Evolutionary conservation across 2,888 invertebrate genomes (phyloP).

Genomic region (Gortyna flavago): DNA sequence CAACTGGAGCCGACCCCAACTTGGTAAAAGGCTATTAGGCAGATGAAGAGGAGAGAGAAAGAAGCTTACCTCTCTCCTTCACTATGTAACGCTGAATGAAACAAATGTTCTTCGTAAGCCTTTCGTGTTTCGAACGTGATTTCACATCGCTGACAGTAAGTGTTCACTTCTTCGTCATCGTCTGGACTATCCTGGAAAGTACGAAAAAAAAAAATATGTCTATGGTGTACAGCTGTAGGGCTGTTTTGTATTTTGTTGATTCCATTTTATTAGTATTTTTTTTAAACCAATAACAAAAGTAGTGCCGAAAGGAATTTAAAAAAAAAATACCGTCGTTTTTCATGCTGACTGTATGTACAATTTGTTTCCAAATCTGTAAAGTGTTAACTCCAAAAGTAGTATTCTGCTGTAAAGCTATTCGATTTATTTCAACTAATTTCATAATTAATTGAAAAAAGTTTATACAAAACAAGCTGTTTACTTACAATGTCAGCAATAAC

Average conservation of each 20-base stretch:
- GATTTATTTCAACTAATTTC: neutral
- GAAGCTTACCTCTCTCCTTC: constrained; percentile 68
- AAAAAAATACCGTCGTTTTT: no score
- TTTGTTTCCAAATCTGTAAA: no score
- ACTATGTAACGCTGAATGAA: constrained; percentile 81
- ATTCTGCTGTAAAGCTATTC: neutral
- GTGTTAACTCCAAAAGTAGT: neutral
- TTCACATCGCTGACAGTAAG: constrained; percentile 80
- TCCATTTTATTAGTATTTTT: no score
- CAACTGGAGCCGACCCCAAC: neutral
- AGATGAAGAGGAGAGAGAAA: neutral
- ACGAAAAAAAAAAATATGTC: neutral
- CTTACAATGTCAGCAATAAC: constrained; percentile 72
- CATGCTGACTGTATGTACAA: no score
- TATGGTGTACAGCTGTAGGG: no score
- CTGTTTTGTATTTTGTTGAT: no score
- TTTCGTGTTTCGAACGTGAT: constrained; percentile 81
- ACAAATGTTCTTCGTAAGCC: constrained; percentile 82
- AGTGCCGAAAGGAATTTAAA: no score
- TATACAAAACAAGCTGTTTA: constrained; percentile 9
- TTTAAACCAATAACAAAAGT: no score
- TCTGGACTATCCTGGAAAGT: constrained; percentile 78
- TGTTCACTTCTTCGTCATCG: constrained; percentile 79
- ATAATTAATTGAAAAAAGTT: neutral
- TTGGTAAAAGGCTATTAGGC: neutral